Conservation (phyloP, 2,888 invertebrate species). For the Notodonta dromedarius region DNA sequence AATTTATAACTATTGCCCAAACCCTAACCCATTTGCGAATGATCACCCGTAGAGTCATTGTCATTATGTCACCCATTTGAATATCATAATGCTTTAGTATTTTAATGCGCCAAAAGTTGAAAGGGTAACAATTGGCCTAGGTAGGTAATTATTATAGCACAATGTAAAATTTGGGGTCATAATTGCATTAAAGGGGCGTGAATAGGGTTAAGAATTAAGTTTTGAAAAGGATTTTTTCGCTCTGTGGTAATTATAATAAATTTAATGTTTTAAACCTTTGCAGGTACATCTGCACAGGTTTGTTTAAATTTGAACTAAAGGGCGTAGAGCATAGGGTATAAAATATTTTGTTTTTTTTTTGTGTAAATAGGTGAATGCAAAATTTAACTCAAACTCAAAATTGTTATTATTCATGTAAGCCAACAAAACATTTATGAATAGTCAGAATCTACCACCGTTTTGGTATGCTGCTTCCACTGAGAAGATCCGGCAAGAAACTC, state of each 20-base stretch:
- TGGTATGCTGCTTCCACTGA: too few species aligned
- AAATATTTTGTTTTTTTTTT: too few species aligned
- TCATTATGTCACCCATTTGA: conserved; percentile 27
- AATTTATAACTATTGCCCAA: background rate
- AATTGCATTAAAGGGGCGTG: conserved; percentile 3
- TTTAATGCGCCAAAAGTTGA: background rate
- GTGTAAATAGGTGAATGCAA: too few species aligned
- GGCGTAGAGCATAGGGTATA: too few species aligned
- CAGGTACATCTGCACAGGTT: too few species aligned
- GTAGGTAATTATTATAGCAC: background rate
- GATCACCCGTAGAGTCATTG: conserved; percentile 39
- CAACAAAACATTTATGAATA: too few species aligned
- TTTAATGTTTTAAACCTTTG: background rate
- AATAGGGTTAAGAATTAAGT: conserved; percentile 1
- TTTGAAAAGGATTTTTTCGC: background rate
- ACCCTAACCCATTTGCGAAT: conserved; percentile 2
- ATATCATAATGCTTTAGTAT: conserved; percentile 13
- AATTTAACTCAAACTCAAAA: too few species aligned
- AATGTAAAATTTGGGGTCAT: background rate
- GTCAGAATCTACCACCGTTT: too few species aligned
- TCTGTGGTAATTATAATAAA: conserved; percentile 11
- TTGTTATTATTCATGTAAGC: too few species aligned
- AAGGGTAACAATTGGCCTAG: background rate
- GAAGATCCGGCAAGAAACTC: too few species aligned
- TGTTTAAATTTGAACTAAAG: too few species aligned